These are phyloP conservation scores for Stenopsyche tienmushanensis DNA, from an alignment of 1,140 invertebrate genomes.

Conservation along the genomic window DNA sequence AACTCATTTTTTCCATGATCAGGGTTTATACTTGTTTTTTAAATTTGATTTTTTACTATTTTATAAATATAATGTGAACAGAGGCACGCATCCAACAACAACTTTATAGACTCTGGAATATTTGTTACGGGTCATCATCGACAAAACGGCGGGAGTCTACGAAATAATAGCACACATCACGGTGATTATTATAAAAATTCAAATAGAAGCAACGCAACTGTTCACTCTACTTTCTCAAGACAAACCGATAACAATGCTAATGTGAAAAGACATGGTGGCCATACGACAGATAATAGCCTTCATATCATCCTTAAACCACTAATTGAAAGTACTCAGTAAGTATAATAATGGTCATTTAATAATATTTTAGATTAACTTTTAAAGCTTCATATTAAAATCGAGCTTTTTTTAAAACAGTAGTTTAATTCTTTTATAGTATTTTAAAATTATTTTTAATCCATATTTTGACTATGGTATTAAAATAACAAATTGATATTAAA, in stretches of 20 bases:
- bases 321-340: slow-evolving; percentile 59
- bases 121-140: slow-evolving; percentile 50
- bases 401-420: too few species aligned
- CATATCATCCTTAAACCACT: slow-evolving; percentile 58
- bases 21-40: too few species aligned
- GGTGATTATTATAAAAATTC: slow-evolving; percentile 34
- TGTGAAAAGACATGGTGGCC: slow-evolving; percentile 46
- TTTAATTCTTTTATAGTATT: too few species aligned
- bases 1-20: too few species aligned
- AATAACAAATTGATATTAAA: too few species aligned
- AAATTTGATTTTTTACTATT: slow-evolving; percentile 44
- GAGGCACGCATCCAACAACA: slow-evolving; percentile 60
- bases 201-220: slow-evolving; percentile 30
- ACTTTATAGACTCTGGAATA: slow-evolving; percentile 50
- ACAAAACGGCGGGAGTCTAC: slow-evolving; percentile 38
- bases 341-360: slow-evolving; percentile 34
- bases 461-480: too few species aligned
- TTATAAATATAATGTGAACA: slow-evolving; percentile 48
- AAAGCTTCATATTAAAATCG: too few species aligned
- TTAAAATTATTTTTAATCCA: too few species aligned
- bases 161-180: slow-evolving; percentile 33
- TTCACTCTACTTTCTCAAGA: slow-evolving; percentile 33
- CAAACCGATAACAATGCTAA: slow-evolving; percentile 52
- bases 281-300: slow-evolving; percentile 55
- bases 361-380: too few species aligned